These are phyloP conservation scores for Sylvietta virens DNA, from an alignment of 2,113 vertebrate genomes.

Conservation along the genomic window DNA sequence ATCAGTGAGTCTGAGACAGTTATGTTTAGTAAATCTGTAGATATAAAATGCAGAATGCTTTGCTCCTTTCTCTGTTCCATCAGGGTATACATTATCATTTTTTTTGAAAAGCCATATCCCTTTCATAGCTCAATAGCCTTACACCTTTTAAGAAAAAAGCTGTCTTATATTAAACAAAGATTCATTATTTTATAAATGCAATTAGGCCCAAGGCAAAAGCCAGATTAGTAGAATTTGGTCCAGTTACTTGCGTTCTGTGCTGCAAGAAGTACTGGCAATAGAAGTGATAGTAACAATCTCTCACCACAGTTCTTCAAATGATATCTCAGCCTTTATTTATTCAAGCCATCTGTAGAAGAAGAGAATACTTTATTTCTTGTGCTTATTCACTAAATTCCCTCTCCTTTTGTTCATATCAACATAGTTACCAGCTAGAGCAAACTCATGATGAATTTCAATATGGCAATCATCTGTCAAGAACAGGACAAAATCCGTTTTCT, in stretches of 20 bases:
- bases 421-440: neutral
- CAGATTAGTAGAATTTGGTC: neutral
- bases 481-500: neutral
- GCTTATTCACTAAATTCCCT: neutral
- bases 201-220: neutral
- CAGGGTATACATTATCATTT: neutral
- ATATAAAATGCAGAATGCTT: neutral
- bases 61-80: neutral
- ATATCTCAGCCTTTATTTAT: neutral
- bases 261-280: neutral
- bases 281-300: neutral
- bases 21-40: neutral
- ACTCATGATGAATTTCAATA: neutral
- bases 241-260: neutral
- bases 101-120: neutral
- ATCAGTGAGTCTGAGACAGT: neutral
- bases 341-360: neutral
- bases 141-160: neutral
- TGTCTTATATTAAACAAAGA: neutral
- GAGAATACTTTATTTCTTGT: neutral
- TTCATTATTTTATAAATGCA: neutral
- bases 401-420: neutral
- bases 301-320: neutral
- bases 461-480: neutral
- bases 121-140: neutral